A percentile compares a stretch with the other conserved stretches of the same genome.
These are phyloP conservation scores for Sialia sialis DNA, from an alignment of 2,113 vertebrate genomes.

Conservation along the genomic window DNA sequence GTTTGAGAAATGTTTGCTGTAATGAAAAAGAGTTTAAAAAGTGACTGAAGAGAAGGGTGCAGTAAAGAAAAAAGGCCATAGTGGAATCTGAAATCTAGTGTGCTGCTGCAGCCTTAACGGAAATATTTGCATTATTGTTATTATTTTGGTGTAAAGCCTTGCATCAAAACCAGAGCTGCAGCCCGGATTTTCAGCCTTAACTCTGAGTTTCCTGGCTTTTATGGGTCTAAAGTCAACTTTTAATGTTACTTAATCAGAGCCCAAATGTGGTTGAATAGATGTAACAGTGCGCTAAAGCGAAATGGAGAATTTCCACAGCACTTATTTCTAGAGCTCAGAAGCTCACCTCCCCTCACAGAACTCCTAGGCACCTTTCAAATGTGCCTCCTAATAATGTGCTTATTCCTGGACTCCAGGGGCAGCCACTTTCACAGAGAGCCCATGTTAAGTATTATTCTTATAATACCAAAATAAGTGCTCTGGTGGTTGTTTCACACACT, in stretches of 20 bases:
- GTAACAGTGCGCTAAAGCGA: not conserved
- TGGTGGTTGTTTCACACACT: not conserved
- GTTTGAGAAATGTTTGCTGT: not conserved
- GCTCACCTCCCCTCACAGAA: not conserved
- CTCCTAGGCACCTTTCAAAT: not conserved
- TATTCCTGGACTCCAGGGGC: not conserved
- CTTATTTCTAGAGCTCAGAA: not conserved
- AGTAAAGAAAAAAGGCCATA: not conserved
- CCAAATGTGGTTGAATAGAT: not conserved
- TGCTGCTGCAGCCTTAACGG: not conserved
- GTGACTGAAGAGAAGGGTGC: not conserved
- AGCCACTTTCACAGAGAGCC: not conserved
- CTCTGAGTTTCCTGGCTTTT: slow-evolving; percentile 9
- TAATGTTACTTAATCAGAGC: not conserved
- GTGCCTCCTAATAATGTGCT: not conserved
- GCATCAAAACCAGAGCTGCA: not conserved
- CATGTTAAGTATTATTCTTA: not conserved
- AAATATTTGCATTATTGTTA: not conserved
- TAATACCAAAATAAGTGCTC: not conserved
- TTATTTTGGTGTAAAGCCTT: not conserved
- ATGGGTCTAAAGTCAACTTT: not conserved
- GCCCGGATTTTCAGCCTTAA: slow-evolving; percentile 28
- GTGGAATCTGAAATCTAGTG: not conserved
- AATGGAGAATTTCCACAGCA: not conserved
- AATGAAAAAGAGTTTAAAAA: not conserved